These are phyloP conservation scores for Agrochola lota DNA, from an alignment of 2,888 invertebrate genomes.

Conservation along the genomic window DNA sequence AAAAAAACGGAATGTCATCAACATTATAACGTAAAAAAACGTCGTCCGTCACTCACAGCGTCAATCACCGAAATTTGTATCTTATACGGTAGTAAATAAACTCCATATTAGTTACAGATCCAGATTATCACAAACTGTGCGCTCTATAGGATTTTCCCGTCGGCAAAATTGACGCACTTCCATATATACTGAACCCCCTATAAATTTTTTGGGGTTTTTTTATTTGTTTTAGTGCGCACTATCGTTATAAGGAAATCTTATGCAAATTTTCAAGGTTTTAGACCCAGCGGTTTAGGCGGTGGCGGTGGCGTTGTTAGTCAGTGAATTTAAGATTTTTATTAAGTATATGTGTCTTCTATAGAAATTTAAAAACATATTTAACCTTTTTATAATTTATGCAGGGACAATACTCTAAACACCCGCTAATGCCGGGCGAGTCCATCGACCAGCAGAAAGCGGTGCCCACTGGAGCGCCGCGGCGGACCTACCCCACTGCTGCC, in stretches of 20 bases:
- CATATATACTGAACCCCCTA: neutral
- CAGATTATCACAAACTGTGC: no score
- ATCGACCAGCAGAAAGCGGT: constrained; percentile 84
- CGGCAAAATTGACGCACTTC: neutral
- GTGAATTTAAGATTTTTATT: no score
- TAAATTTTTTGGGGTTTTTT: neutral
- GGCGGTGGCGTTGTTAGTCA: neutral
- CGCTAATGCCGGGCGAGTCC: constrained; percentile 82
- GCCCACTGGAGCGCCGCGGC: constrained; percentile 88
- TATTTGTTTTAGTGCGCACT: neutral
- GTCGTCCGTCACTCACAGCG: no score
- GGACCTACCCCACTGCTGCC: constrained; percentile 77
- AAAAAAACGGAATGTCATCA: no score
- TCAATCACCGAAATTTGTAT: no score
- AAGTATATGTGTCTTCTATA: neutral
- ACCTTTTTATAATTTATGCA: constrained; percentile 56
- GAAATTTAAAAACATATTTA: neutral
- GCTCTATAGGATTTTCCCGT: no score
- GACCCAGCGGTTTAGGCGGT: neutral
- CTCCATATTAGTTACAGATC: no score
- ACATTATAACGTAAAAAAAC: no score
- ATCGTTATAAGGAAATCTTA: neutral
- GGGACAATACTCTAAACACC: constrained; percentile 88
- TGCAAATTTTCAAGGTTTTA: neutral
- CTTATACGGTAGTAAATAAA: no score